Evolutionary conservation across 2,797 vertebrate genomes (phyloP), one percentile per base, ranked within the genome.

Genomic region (Neostethus bicornis): DNA sequence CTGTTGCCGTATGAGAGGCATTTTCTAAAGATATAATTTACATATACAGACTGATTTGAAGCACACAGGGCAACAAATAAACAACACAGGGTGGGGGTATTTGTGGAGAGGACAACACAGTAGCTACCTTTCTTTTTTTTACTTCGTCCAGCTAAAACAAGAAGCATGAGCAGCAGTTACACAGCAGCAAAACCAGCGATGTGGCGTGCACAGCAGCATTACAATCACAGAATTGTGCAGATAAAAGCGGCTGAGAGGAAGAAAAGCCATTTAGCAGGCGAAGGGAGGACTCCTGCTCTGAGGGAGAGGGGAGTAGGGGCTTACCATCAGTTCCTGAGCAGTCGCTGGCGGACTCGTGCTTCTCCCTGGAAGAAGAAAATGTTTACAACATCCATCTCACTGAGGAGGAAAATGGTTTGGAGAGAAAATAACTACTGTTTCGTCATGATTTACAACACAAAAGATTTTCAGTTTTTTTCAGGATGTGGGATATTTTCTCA

Each of bases 271-370:
- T 76, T 66, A 56, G 77, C 51, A 68, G 49, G 63, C 51, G 72
- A 73, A 71, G 78, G 10, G 69, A 39, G 57, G 21, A n/a, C n/a
- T n/a, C n/a, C n/a, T n/a, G n/a, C n/a, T n/a, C n/a, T n/a, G n/a
- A 62, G 64, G 61, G 41, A 63, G 39, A 65, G 3, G 65, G 64
- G 61, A 38, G 64, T 43, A 62, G 48, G 61, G 7, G n/a, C 91
- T 92, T 84, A 93, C 92, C 84, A 73, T 92, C 92, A 35, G 91
- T 91, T 63, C 86, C 95, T 1, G 95, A 96, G 85, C 94, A 93
- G 26, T 95, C 94, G 1, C 96, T 97, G 72, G 93, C 92, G 24
- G 93, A 90, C 87, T 98, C 96, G 1, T 93, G 92, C 87, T 96
- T 98, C 88, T 98, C 96, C 1, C 96, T 98, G 92, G 38, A 81